A percentile compares a stretch with the other conserved stretches of the same genome.
Conservation (phyloP, 2,888 invertebrate species). For the Xestoiulus laeticollis region DNA sequence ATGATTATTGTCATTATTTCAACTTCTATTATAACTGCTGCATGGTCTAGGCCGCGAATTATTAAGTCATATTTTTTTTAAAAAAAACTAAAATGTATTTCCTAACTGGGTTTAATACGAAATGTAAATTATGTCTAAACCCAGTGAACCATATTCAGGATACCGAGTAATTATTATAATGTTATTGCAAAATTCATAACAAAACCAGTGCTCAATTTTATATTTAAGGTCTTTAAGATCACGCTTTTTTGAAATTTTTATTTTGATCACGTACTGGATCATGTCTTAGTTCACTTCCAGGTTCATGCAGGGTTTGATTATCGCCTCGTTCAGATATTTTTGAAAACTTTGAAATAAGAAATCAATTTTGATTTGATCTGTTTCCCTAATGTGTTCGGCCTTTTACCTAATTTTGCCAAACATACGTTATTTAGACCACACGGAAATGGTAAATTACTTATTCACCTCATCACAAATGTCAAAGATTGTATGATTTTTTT, state of each 20-base stretch:
- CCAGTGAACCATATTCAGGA: neutral
- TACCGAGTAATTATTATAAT: neutral
- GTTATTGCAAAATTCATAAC: neutral
- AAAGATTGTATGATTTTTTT: no score
- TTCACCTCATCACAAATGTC: no score
- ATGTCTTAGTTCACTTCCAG: conserved; percentile 27
- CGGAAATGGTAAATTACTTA: neutral
- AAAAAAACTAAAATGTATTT: neutral
- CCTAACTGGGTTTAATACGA: neutral
- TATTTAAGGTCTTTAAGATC: neutral
- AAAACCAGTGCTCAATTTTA: neutral
- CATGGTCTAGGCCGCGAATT: neutral
- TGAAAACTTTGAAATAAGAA: neutral
- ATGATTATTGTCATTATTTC: neutral
- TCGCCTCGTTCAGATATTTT: neutral
- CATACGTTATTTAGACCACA: neutral
- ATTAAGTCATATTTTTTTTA: neutral
- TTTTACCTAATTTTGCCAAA: neutral
- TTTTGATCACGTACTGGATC: conserved; percentile 27
- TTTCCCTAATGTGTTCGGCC: neutral
- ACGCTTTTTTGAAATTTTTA: neutral
- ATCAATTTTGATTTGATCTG: neutral
- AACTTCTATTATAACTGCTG: neutral
- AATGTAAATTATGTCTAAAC: neutral
- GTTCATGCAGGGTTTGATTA: neutral